These are phyloP conservation scores for Chaetodon auriga DNA, from an alignment of 2,113 vertebrate genomes.

Conservation along the genomic window DNA sequence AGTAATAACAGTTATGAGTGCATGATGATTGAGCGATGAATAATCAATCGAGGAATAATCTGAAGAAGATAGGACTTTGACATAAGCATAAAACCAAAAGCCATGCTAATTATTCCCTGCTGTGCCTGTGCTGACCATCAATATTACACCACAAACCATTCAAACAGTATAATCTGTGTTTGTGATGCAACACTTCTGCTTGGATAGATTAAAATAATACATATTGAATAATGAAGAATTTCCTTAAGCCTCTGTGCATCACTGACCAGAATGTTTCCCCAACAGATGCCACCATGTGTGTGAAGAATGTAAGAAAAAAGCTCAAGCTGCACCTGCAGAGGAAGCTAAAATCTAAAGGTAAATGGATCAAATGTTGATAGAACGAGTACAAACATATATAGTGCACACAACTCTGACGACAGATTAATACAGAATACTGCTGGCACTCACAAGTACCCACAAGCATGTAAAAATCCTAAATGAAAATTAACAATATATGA, in stretches of 20 bases:
- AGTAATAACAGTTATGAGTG: neutral
- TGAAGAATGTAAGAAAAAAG: conserved; percentile 79
- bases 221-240: neutral
- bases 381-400: neutral
- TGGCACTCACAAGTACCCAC: neutral
- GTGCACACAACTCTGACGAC: neutral
- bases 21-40: no score
- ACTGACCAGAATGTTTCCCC: conserved; percentile 14
- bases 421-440: no score
- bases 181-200: neutral
- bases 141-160: neutral
- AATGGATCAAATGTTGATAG: neutral
- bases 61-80: neutral
- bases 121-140: neutral
- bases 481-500: neutral
- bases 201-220: neutral
- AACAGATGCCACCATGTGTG: conserved; percentile 79
- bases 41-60: neutral
- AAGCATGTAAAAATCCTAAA: neutral
- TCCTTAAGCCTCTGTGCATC: neutral
- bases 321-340: conserved; percentile 35
- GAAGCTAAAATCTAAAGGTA: conserved; percentile 52
- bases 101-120: neutral
- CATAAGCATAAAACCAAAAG: neutral
- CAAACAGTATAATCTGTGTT: neutral